Percentiles rank a stretch among this genome's conserved stretches.
Conservation (phyloP, 2,797 vertebrate genomes). For the Dermochelys coriacea region DNA sequence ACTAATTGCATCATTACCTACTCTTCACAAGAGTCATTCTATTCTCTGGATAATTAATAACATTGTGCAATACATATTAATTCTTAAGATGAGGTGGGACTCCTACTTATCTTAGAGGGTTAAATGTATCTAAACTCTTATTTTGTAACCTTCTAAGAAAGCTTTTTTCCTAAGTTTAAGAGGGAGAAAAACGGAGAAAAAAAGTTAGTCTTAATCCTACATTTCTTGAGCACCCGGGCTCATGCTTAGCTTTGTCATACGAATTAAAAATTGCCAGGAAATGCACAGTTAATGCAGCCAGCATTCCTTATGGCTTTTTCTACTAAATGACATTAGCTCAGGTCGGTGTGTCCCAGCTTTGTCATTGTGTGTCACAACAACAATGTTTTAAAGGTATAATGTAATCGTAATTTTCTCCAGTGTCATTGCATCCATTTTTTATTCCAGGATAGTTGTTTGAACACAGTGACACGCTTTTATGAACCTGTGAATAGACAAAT, state of each 20-base stretch:
- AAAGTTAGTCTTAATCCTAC: background rate
- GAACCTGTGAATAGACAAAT: conserved; percentile 31
- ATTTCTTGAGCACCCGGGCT: background rate
- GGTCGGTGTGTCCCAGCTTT: conserved; percentile 63
- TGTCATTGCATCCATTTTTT: conserved; percentile 47
- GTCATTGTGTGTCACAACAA: conserved; percentile 7
- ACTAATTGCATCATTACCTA: background rate
- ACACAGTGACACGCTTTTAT: background rate
- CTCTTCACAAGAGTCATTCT: conserved; percentile 33
- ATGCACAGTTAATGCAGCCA: conserved; percentile 50
- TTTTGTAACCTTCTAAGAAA: background rate
- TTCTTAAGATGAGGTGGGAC: background rate
- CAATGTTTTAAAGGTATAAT: conserved; percentile 15
- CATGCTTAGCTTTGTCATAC: background rate
- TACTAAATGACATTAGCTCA: background rate
- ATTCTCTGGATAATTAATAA: conserved; percentile 4
- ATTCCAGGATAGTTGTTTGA: conserved; percentile 48
- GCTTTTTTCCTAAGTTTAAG: background rate
- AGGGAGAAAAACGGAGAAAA: background rate
- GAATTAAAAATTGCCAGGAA: conserved; percentile 39
- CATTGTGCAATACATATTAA: background rate
- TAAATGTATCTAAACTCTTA: background rate
- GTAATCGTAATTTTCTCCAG: conserved; percentile 24
- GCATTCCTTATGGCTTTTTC: background rate
- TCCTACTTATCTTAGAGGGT: background rate